Conservation (phyloP, 2,797 vertebrate species). For the Morelia viridis region DNA sequence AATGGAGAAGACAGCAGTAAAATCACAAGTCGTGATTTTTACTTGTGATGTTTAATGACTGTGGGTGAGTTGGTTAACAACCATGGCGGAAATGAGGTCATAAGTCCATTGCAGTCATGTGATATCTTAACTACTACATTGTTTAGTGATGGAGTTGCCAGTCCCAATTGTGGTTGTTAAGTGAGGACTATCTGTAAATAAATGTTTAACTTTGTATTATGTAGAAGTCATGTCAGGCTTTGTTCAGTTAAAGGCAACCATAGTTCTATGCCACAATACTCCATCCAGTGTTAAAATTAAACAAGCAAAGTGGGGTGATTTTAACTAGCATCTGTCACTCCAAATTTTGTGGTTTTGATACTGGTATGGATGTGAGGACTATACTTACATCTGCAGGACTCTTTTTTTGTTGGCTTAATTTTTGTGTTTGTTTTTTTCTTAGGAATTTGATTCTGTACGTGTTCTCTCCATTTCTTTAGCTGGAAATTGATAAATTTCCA, state of each 20-base stretch:
- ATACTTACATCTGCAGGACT: constrained; percentile 74
- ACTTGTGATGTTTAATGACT: background rate
- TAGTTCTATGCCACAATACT: background rate
- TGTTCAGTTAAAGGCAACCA: background rate
- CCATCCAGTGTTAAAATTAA: background rate
- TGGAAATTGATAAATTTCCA: constrained; percentile 90
- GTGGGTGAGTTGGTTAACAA: background rate
- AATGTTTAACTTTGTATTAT: background rate
- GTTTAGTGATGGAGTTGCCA: background rate
- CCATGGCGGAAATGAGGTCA: background rate
- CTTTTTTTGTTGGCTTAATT: constrained; percentile 79
- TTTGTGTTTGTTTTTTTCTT: constrained; percentile 79
- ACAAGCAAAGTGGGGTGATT: background rate
- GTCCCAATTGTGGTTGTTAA: background rate
- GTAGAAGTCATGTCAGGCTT: background rate
- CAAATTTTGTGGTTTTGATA: background rate
- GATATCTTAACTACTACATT: background rate
- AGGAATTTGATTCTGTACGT: constrained; percentile 80
- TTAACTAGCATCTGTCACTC: background rate
- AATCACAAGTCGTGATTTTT: background rate
- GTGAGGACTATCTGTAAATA: background rate
- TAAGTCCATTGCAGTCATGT: background rate
- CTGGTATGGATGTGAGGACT: background rate
- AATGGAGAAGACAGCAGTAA: background rate
- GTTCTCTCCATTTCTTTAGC: constrained; percentile 85